Base-by-base conservation (phyloP, 2,797 vertebrate species). In the Aulostomus chinensis region DNA sequence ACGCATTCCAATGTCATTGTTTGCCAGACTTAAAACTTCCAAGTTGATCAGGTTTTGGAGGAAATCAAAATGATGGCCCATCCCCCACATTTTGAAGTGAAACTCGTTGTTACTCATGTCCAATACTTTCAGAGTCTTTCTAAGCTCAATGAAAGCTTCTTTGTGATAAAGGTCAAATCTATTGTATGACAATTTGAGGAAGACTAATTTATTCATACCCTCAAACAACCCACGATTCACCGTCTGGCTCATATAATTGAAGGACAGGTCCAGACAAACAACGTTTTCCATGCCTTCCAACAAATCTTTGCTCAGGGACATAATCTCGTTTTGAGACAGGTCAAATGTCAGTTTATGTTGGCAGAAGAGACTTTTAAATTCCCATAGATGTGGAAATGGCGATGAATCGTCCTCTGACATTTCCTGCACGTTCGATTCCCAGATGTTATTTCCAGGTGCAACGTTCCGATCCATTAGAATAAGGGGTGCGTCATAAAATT, bases 91-190 rank as follows among this genome's bases (percentile, higher is more conserved):
- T 7, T 68, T 81, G 54, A 94, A 94, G 37, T 93, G 87, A 66
- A 91, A 94, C 7, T 90, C 84, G 41, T 93, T 94, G 73, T 89
- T 77, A 47, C 89, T 91, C n/a, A 93, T 45, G 17, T 93, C 91
- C 36, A 94, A 79, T 6, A 81, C 79, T 30, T 85, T 91, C 9
- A 94, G 78, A 9, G 89, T 91, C 2, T 6, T 41, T 2, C 58
- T 75, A 13, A 93, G 68, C 73, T 93, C 93, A 42, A 39, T 66
- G 20, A 94, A 90, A 48, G 86, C 68, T 0, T 67, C 58, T 0
- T 4, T 28, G 17, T 82, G 76, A 70, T 93, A 94, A 32, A 94
- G 73, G 71, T 93, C 92, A 66, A 94, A 84, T 46, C 92, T 86
- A 43, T 94, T 94, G 73, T 88, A 68, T 1, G 92, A 85, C 81